Percentiles rank a stretch among this genome's conserved stretches.
These are phyloP conservation scores for Parotia lawesii DNA, from an alignment of 2,113 vertebrate species.

Conservation along the genomic window DNA sequence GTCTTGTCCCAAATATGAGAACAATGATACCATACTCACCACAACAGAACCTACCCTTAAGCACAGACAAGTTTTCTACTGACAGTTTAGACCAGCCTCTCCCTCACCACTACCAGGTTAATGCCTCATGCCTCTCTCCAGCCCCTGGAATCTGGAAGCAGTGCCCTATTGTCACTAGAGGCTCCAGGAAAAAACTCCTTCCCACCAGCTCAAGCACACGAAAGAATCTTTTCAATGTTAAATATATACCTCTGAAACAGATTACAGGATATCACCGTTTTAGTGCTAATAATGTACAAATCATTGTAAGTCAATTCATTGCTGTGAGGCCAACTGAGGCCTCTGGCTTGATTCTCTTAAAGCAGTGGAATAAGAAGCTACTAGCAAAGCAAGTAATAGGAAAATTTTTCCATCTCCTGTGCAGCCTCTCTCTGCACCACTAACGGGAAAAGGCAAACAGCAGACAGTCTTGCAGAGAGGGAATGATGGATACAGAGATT, in stretches of 20 bases:
- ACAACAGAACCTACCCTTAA: background rate
- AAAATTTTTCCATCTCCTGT: background rate
- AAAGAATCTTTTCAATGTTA: background rate
- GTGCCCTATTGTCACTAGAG: background rate
- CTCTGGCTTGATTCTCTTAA: background rate
- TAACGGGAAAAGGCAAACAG: background rate
- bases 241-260: background rate
- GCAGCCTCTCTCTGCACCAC: background rate
- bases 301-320: background rate
- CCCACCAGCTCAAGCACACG: background rate
- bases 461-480: background rate
- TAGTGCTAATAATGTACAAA: background rate
- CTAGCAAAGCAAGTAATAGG: background rate
- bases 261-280: background rate
- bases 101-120: background rate
- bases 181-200: background rate
- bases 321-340: background rate
- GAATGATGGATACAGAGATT: background rate
- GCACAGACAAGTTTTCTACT: background rate
- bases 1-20: background rate
- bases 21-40: background rate
- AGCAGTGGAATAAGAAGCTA: background rate
- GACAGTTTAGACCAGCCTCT: background rate
- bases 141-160: background rate
- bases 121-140: background rate